Base-by-base conservation (phyloP, 2,888 invertebrate genomes). In the Archaeoteleia sp. region DNA sequence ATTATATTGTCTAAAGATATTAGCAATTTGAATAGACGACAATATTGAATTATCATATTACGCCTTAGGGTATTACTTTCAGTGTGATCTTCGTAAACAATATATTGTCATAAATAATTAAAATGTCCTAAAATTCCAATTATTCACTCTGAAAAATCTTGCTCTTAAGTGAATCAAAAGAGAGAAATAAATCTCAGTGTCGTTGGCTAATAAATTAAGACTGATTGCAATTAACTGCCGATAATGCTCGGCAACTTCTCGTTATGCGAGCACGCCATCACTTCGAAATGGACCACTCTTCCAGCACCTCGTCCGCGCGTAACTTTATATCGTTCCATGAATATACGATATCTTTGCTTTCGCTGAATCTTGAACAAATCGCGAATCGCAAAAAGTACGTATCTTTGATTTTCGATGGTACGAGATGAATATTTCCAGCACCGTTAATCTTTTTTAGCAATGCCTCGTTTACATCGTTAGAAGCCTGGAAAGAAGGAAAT, bases 371-470 rank as follows among this genome's bases (percentile, higher is more conserved):
- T 0, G 97, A 95, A 82, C 97, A 98, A 67, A 98, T 89, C 0
- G 96, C 96, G 85, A 98, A 89, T 61, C 98, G 89, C 40, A 98
- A 87, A 87, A 97, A 96, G 84, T 93, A 97, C 0, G 88, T 88
- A 67, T 92, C 95, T 35, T 91, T 89, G 60, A 96, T 92, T 86
- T 94, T 94, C 0, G 96, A 93, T 0, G 98, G 97, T 9, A 97
- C 96, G 79, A 98, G 88, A 83, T 97, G 96, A 70, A 98, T 96
- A 74, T 93, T 91, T 2, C 96, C 96, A 51, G 94, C 91, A 0
- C 93, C 94, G 82, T 97, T 97, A 62, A 98, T 93, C 54, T 89
- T 90, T 80, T 94, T 93, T 68, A 96, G 85, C 1, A 97, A 86
- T 1, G 88, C 87, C 83, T 97, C 96, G 79, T 95, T 97, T 1